A percentile compares a stretch with the other conserved stretches of the same genome.
These are phyloP conservation scores for Holcopasites calliopsidis DNA, from an alignment of 1,140 invertebrate species.

Conservation along the genomic window DNA sequence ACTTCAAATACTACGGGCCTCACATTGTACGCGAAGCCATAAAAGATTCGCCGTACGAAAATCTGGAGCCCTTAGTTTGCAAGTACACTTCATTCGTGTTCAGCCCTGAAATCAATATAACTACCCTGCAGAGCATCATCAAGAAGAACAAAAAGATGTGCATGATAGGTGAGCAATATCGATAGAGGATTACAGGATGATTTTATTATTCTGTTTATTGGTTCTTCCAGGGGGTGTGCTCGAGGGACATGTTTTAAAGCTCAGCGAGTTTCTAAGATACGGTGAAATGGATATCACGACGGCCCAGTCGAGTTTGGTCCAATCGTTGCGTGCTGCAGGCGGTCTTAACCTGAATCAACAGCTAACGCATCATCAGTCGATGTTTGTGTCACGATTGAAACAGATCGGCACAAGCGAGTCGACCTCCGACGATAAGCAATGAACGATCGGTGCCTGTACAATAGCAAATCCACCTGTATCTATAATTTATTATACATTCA, in stretches of 20 bases:
- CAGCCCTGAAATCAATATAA: constrained; percentile 81
- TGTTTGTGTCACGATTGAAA: constrained; percentile 83
- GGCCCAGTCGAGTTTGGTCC: constrained; percentile 83
- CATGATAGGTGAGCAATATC: constrained; percentile 81
- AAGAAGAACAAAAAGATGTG: constrained; percentile 83
- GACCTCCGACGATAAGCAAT: constrained; percentile 45
- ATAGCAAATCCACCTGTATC: constrained; percentile 72
- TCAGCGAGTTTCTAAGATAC: constrained; percentile 84
- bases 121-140: constrained; percentile 81
- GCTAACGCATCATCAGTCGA: constrained; percentile 85
- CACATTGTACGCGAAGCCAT: constrained; percentile 83
- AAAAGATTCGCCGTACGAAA: constrained; percentile 81
- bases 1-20: constrained; percentile 82
- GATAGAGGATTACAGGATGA: neutral
- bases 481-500: constrained; percentile 73
- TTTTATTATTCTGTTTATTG: neutral
- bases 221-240: constrained; percentile 83
- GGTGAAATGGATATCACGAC: constrained; percentile 82
- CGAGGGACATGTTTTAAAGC: constrained; percentile 83
- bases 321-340: constrained; percentile 83
- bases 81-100: constrained; percentile 81
- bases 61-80: constrained; percentile 71
- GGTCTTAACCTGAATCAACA: constrained; percentile 82
- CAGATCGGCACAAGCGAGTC: constrained; percentile 77
- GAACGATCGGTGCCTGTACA: constrained; percentile 74